phyloP scores from a whole-genome alignment of 1,140 invertebrate species.

The Cataglyphis hispanica region DNA sequence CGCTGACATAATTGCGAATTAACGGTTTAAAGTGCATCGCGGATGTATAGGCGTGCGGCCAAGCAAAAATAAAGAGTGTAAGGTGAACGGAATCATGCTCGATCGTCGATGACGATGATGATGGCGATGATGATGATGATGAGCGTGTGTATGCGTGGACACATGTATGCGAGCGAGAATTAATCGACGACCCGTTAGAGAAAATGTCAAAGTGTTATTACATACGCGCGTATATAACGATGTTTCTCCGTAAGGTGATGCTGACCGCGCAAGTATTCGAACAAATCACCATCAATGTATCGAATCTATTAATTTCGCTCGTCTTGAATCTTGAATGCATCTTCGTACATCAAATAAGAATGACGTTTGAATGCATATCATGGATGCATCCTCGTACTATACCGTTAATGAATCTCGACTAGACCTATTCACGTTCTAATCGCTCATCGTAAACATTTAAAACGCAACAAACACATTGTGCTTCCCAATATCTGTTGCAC shows the following conservation, averaged over 20 bases:
- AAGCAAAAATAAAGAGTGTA: slow-evolving; percentile 68
- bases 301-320: not conserved
- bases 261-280: slow-evolving; percentile 19
- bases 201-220: slow-evolving; percentile 60
- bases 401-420: slow-evolving; percentile 25
- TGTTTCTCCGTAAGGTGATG: not conserved
- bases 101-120: slow-evolving; percentile 53
- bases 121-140: slow-evolving; percentile 17
- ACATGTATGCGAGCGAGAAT: not conserved
- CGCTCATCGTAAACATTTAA: not conserved
- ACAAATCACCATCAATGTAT: slow-evolving; percentile 9
- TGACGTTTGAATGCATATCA: not conserved
- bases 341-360: not conserved
- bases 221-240: not conserved
- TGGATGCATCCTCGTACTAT: not conserved
- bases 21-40: slow-evolving; percentile 59
- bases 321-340: not conserved
- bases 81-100: slow-evolving; percentile 71
- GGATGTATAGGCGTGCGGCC: slow-evolving; percentile 63
- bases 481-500: not conserved
- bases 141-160: slow-evolving; percentile 28
- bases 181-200: not conserved
- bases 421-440: not conserved
- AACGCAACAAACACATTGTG: not conserved
- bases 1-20: slow-evolving; percentile 57